phyloP scores from a whole-genome alignment of 2,888 invertebrate species.

The Parnassius mnemosyne region DNA sequence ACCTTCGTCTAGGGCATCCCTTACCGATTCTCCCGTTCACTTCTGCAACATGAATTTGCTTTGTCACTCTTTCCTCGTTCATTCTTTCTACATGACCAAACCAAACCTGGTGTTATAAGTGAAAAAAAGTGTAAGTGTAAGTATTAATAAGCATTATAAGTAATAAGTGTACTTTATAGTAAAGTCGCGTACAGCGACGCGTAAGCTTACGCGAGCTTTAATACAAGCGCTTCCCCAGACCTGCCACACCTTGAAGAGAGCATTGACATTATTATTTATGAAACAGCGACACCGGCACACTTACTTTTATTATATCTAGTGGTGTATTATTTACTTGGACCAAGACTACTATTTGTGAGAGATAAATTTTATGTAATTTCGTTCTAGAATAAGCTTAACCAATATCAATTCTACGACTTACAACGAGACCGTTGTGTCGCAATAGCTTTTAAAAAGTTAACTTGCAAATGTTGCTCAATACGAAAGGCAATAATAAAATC shows the following conservation, averaged over 20 bases:
- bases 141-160: too few relatives aligned
- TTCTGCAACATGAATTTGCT: too few relatives aligned
- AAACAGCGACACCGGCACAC: background rate
- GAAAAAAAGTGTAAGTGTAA: too few relatives aligned
- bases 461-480: background rate
- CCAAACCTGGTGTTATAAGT: too few relatives aligned
- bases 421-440: background rate
- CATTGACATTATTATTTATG: slow-evolving; percentile 3
- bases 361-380: background rate
- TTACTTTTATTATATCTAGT: background rate
- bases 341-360: slow-evolving; percentile 5
- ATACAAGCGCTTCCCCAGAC: too few relatives aligned
- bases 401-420: background rate
- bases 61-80: too few relatives aligned
- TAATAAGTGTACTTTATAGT: too few relatives aligned
- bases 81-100: too few relatives aligned
- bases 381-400: background rate
- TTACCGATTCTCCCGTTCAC: too few relatives aligned
- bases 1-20: too few relatives aligned
- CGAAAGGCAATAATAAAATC: background rate
- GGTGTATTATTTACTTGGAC: slow-evolving; percentile 6
- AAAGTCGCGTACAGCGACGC: too few relatives aligned
- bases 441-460: background rate
- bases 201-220: too few relatives aligned
- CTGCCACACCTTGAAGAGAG: background rate